These are phyloP conservation scores for Cremastobaeus sp. DNA, from an alignment of 2,888 invertebrate genomes.

Conservation along the genomic window DNA sequence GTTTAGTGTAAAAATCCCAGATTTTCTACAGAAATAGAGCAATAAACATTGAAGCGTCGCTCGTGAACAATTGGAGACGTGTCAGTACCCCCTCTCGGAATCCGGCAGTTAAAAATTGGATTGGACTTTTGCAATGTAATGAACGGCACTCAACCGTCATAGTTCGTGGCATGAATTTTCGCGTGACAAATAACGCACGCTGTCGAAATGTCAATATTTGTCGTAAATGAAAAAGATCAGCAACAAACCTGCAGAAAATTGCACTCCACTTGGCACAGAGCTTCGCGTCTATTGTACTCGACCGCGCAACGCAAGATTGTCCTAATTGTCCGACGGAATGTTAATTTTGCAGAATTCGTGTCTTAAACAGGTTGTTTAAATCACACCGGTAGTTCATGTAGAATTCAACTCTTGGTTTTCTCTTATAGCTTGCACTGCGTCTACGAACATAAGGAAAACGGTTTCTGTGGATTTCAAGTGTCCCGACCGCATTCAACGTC, in stretches of 20 bases:
- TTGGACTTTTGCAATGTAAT: conserved; percentile 34
- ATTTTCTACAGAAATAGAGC: too few species aligned
- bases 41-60: conserved; percentile 42
- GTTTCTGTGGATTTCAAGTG: conserved; percentile 53
- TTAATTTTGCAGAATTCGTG: conserved; percentile 37
- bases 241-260: background rate
- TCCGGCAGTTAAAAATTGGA: conserved; percentile 44
- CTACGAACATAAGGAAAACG: conserved; percentile 43
- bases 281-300: background rate
- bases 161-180: conserved; percentile 20
- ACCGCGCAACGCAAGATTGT: conserved; percentile 8
- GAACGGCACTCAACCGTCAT: conserved; percentile 26
- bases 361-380: conserved; percentile 47
- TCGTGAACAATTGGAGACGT: conserved; percentile 10
- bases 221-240: conserved; percentile 26
- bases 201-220: conserved; percentile 16
- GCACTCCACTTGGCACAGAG: background rate
- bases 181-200: background rate
- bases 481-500: conserved; percentile 34
- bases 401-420: conserved; percentile 40
- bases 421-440: conserved; percentile 36
- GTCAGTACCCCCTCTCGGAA: conserved; percentile 16
- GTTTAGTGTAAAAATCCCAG: too few species aligned
- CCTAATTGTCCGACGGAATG: conserved; percentile 17
- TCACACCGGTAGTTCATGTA: conserved; percentile 30